Conservation (phyloP, 2,113 vertebrate genomes). For the Anolis carolinensis region DNA sequence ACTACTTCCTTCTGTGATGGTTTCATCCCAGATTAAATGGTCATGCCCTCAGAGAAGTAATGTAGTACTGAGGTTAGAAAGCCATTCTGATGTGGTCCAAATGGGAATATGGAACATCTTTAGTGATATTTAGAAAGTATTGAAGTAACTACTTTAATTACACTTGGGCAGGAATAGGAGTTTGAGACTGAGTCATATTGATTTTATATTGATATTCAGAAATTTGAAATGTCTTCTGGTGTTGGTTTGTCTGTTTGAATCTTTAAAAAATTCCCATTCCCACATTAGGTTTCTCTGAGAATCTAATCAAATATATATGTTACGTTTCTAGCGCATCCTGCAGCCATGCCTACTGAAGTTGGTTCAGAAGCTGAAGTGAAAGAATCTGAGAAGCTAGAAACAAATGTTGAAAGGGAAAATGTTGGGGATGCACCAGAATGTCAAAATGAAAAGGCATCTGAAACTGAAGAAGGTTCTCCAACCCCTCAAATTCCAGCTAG, state of each 20-base stretch:
- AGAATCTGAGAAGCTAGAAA: slow-evolving; percentile 75
- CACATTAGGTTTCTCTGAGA: not conserved
- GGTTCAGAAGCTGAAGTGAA: slow-evolving; percentile 89
- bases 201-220: not conserved
- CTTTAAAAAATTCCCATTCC: not conserved
- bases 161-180: not conserved
- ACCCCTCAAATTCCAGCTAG: slow-evolving; percentile 55
- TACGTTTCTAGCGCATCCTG: slow-evolving; percentile 76
- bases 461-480: slow-evolving; percentile 60
- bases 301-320: slow-evolving; percentile 10
- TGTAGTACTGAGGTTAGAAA: not conserved
- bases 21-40: too few relatives aligned
- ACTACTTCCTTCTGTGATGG: too few relatives aligned
- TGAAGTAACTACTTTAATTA: not conserved
- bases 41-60: not conserved
- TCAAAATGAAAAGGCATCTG: slow-evolving; percentile 57
- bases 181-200: not conserved
- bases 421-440: slow-evolving; percentile 65
- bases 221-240: not conserved
- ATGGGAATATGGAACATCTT: not conserved
- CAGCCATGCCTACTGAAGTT: slow-evolving; percentile 92
- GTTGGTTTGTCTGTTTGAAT: not conserved
- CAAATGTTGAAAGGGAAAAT: slow-evolving; percentile 68
- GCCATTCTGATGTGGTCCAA: not conserved
- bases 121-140: not conserved